These are phyloP conservation scores for Drepana arcuata DNA, from an alignment of 1,140 invertebrate species.

Conservation along the genomic window DNA sequence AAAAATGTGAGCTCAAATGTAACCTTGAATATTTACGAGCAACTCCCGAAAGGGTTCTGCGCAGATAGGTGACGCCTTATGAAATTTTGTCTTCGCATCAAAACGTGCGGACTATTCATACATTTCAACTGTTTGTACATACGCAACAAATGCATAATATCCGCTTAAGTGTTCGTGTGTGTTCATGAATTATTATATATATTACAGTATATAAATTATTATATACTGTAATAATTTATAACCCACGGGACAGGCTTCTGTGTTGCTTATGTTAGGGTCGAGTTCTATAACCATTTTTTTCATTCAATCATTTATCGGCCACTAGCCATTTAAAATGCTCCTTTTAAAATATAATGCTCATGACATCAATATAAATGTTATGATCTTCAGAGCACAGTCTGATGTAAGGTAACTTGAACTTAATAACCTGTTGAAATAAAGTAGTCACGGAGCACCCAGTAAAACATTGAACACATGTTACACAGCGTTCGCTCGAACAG, in stretches of 20 bases:
- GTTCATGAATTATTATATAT: too few species aligned
- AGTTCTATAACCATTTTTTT: too few species aligned
- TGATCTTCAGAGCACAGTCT: not conserved
- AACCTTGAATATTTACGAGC: conserved; percentile 52
- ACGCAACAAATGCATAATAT: not conserved
- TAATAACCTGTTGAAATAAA: not conserved
- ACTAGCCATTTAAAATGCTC: too few species aligned
- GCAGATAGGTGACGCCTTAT: conserved; percentile 28
- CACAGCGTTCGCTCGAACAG: too few species aligned
- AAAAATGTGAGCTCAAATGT: conserved; percentile 40
- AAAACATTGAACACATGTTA: too few species aligned
- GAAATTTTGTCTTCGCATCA: conserved; percentile 19
- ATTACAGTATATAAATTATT: too few species aligned
- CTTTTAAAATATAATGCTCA: not conserved
- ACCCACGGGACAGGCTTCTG: not conserved
- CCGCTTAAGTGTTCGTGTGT: not conserved
- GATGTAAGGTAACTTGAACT: not conserved
- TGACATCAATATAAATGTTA: not conserved
- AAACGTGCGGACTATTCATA: conserved; percentile 5
- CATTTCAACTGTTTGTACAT: not conserved
- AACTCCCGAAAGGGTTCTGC: conserved; percentile 30
- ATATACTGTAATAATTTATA: not conserved
- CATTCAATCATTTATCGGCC: too few species aligned
- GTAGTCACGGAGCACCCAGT: not conserved
- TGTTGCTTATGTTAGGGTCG: not conserved